Evolutionary conservation across 2,797 vertebrate species (phyloP), one percentile per base, ranked within the genome.

Genomic region (Coilia nasus): DNA sequence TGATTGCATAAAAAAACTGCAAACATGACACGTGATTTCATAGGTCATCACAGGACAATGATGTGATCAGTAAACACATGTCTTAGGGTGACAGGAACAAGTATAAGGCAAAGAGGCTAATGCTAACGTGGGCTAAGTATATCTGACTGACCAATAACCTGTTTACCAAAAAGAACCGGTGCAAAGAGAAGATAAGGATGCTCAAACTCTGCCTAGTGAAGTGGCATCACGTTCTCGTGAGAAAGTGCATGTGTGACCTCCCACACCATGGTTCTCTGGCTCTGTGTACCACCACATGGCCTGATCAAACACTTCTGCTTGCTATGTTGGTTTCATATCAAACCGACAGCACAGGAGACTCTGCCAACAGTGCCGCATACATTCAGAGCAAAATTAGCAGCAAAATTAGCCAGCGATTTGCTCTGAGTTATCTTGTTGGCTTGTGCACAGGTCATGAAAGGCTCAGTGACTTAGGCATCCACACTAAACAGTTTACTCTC

Each of bases 301-400:
- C 71, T 19, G 71, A 78, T 78, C 71, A 78, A 44, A 44, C 71
- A 41, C 71, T 78, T 78, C 71, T 9, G 17, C 35, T 44, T 35
- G 71, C 11, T 78, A 9, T 78, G 35, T 6, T 78, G 35, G 71
- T 78, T 44, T 78, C 71, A 44, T 78, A 78, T 78, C 71, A 78
- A 44, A 41, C 31, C 71, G 19, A 31, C 21, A 35, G 11, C 17
- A 35, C 14, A 35, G 67, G 10, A 75, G 31, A 75, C 6, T 1
- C 28, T 41, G 35, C 35, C 17, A 9, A 2, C 71, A 41, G 71
- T 17, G 4, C 1, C 35, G 17, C 3, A 14, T 17, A 35, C 67
- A 75, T 6, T 75, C 67, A 75, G 28, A 75, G 2, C 31, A 19
- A 78, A 21, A 78, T 44, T 44, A 19, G 17, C 35, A 78, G 15